Evolutionary conservation across 2,113 vertebrate genomes (phyloP), one percentile per base, ranked within the genome.

Genomic region (Orycteropus afer): DNA sequence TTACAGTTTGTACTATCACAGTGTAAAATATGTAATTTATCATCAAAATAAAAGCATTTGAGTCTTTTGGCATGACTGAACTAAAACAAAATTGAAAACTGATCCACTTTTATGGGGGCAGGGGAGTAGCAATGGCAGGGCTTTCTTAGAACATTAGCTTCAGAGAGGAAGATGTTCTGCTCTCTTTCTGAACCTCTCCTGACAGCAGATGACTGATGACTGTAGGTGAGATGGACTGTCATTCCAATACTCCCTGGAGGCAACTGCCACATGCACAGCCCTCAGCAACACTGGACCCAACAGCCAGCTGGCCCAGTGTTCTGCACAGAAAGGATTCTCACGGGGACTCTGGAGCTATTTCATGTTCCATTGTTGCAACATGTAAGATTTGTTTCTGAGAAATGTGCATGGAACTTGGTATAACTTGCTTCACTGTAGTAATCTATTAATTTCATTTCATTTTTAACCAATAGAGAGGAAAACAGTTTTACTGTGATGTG

Each of bases 371-470:
- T 90, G 51, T 90, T 65, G 32, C 78, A 73, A 91, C 51, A 40
- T 5, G n/a, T 34, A 84, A 42, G 27, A 59, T 93, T 94, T 76
- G 71, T 61, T 84, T 77, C 20, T 49, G 67, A 74, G 86, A 91
- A 86, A 61, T 29, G 32, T 9, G 15, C 20, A 20, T 40, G 32
- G 40, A 40, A 71, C 49, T 74, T 69, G 45, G 63, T 83, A 49
- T 55, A 79, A 51, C 42, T 42, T 71, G 42, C 71, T 84, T 37
- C 11, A 53, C 45, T 79, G 22, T 78, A 78, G 53, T 34, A 67
- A 32, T 63, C 49, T 63, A 37, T 49, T 80, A 42, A 76, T 78
- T 93, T 94, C 45, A 78, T 32, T 89, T 71, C 27, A 27, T 49
- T 63, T 95, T 86, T 80, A 77, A n/a, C 23, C 29, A 89, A 59